A percentile compares a stretch with the other conserved stretches of the same genome.
These are phyloP conservation scores for Drosophila suzukii DNA, from an alignment of 1,140 invertebrate species.

Conservation along the genomic window DNA sequence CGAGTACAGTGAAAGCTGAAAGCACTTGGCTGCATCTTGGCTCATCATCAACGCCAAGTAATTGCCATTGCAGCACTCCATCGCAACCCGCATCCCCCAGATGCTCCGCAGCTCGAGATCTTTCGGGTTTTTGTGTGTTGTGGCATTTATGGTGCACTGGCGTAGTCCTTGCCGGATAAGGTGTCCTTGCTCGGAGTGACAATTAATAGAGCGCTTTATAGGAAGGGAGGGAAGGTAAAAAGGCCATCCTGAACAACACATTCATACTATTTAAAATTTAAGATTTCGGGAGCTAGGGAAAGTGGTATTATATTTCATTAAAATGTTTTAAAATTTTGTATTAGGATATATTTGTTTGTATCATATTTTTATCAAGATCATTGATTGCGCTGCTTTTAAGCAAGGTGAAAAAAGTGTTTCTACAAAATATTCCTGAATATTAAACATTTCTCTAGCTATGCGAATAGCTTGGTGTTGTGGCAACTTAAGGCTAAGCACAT, in stretches of 20 bases:
- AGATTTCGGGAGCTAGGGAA: background rate
- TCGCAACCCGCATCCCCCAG: slow-evolving; percentile 1
- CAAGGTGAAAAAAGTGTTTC: too few relatives aligned
- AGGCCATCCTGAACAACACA: too few relatives aligned
- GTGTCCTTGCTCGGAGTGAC: slow-evolving; percentile 24
- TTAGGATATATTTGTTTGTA: background rate
- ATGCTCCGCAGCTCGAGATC: background rate
- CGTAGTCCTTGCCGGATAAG: slow-evolving; percentile 17
- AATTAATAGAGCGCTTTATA: slow-evolving; percentile 33
- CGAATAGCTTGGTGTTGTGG: too few relatives aligned
- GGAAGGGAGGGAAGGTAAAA: background rate
- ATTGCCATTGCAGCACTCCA: slow-evolving; percentile 48
- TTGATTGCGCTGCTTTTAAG: too few relatives aligned
- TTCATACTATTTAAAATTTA: background rate
- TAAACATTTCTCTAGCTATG: too few relatives aligned
- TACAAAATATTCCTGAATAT: too few relatives aligned
- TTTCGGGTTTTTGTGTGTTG: slow-evolving; percentile 60
- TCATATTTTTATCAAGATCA: too few relatives aligned
- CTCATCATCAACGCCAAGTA: slow-evolving; percentile 72
- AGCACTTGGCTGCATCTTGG: slow-evolving; percentile 68
- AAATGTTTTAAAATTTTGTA: too few relatives aligned
- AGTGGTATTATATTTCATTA: too few relatives aligned
- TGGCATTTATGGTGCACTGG: slow-evolving; percentile 35
- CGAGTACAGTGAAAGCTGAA: slow-evolving; percentile 36
- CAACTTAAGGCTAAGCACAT: too few relatives aligned